Conservation (phyloP, 2,113 vertebrate genomes). For the Channa maculata region DNA sequence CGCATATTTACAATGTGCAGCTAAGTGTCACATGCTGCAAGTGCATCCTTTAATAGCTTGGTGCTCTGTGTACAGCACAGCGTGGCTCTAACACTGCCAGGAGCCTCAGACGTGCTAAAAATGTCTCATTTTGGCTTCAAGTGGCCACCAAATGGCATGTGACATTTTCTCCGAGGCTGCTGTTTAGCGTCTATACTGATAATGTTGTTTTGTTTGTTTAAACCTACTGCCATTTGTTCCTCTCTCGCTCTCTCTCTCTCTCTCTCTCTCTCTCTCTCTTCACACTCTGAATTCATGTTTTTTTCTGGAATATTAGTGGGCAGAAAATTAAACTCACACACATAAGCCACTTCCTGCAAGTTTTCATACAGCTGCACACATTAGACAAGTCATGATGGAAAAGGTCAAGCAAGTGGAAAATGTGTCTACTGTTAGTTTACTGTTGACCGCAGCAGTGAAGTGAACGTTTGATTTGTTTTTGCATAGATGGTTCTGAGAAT, state of each 20-base stretch:
- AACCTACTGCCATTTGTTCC: constrained; percentile 1
- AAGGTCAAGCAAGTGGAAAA: constrained; percentile 68
- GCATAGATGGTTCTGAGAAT: constrained; percentile 27
- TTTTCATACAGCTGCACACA: constrained; percentile 44
- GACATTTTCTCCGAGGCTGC: constrained; percentile 22
- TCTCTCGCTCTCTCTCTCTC: background rate
- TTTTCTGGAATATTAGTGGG: constrained; percentile 30
- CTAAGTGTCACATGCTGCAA: constrained; percentile 56
- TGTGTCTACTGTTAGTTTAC: constrained; percentile 57
- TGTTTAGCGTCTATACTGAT: constrained; percentile 20
- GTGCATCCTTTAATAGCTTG: constrained; percentile 58
- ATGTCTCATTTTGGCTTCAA: constrained; percentile 52
- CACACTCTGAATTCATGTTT: constrained; percentile 23
- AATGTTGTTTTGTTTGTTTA: constrained; percentile 37
- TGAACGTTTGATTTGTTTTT: constrained; percentile 48
- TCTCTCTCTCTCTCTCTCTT: background rate
- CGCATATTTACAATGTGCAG: constrained; percentile 48
- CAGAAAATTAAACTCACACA: constrained; percentile 48
- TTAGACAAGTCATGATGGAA: constrained; percentile 49
- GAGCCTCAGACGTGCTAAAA: constrained; percentile 41
- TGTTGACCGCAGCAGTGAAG: constrained; percentile 56
- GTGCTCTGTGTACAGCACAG: constrained; percentile 36
- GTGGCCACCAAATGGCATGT: constrained; percentile 31
- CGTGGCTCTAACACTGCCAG: constrained; percentile 36
- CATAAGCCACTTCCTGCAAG: constrained; percentile 36